Percentiles rank a stretch among this genome's conserved stretches.
phyloP scores from a whole-genome alignment of 92 coral and sea anemone species.

The Anthopleura xanthogrammica region DNA sequence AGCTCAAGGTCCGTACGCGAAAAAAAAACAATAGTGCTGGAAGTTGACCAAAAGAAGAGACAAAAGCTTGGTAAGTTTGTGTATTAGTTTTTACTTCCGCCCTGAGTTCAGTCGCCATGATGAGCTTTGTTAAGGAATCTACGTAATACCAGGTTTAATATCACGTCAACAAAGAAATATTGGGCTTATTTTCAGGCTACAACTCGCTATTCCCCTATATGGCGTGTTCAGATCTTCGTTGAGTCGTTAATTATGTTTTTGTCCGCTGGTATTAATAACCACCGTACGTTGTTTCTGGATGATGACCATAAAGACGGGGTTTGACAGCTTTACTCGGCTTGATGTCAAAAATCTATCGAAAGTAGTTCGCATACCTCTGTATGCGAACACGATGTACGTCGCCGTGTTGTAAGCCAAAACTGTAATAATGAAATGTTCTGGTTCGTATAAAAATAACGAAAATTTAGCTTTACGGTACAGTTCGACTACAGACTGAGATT shows the following conservation, averaged over 20 bases:
- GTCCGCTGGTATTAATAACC: not conserved
- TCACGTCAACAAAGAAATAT: not conserved
- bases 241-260: not conserved
- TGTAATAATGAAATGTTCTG: no score
- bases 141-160: no score
- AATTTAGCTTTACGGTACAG: no score
- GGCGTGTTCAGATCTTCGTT: not conserved
- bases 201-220: not conserved
- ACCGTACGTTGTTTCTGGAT: not conserved
- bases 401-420: no score
- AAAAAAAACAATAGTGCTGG: no score
- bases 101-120: not conserved
- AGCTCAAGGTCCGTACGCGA: not conserved
- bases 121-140: not conserved
- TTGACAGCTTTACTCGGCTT: no score
- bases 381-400: no score
- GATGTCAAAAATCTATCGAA: not conserved
- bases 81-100: not conserved
- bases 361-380: no score
- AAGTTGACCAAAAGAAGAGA: no score
- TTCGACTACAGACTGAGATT: no score
- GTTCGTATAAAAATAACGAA: no score
- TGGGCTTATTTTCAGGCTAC: not conserved
- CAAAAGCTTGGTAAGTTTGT: not conserved
- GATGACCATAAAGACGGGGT: not conserved